Conservation (phyloP, 2,113 vertebrate species). For the Tringa solitaria region DNA sequence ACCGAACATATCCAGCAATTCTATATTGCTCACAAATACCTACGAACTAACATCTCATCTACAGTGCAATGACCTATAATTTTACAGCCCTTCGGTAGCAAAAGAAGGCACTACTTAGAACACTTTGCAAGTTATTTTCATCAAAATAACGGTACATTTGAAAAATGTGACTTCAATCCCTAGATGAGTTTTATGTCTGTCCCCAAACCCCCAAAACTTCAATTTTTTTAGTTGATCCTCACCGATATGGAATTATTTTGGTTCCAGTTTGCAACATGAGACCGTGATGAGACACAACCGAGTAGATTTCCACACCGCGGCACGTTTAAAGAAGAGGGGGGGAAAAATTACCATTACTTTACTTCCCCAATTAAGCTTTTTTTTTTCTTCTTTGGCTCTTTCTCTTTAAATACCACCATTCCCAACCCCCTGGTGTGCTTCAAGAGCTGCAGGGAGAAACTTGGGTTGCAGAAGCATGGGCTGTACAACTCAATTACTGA, state of each 20-base stretch:
- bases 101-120: not conserved
- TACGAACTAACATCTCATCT: not conserved
- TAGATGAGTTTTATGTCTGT: not conserved
- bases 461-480: not conserved
- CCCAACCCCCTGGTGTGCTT: not conserved
- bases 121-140: not conserved
- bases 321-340: not conserved
- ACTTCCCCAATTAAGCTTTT: not conserved
- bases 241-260: not conserved
- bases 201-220: not conserved
- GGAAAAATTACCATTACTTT: not conserved
- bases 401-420: not conserved
- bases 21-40: not conserved
- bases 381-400: not conserved
- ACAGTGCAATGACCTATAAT: not conserved
- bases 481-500: conserved; percentile 29
- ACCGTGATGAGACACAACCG: not conserved
- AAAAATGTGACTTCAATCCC: not conserved
- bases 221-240: not conserved
- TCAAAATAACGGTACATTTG: not conserved
- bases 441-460: not conserved
- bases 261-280: not conserved
- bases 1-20: not conserved
- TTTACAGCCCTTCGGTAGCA: not conserved
- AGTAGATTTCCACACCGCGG: not conserved